Evolutionary conservation across 2,888 invertebrate species (phyloP), one percentile per base, ranked within the genome.

Genomic region (Litoditis marina): DNA sequence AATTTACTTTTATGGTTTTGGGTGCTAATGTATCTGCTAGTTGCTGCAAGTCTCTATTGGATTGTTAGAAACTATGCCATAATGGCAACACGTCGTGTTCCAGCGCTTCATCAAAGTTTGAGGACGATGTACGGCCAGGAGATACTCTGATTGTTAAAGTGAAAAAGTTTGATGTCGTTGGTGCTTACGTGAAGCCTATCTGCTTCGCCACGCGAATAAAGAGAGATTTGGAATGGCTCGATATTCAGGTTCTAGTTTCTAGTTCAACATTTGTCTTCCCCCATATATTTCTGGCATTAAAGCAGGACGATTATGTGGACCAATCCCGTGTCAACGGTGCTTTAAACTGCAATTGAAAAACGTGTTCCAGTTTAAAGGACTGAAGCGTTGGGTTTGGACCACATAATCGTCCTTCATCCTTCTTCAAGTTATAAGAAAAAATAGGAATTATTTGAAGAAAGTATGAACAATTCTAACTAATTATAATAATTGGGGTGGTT

Each of bases 181-280:
- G 63, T 6, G 63, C 47, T 25, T 42, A 32, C 16, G 52, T 63
- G 6, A 34, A 52, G 11, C 53, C 59, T n/a, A 19, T 63, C 5
- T 63, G 63, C 46, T 63, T 50, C 22, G 52, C 52, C 4, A 31
- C 22, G 8, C 25, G 63, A 16, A 42, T 63, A 25, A 51, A 46
- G 47, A 28, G 63, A 46, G 63, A 63, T 53, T 47, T 63, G 13
- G 32, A 32, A n/a, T 36, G 63, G 27, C 22, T 44, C 22, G 46
- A 59, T 31, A 16, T 47, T 32, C 42, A 49, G 51, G 63, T 63
- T 31, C 13, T 28, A n/a, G n/a, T n/a, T n/a, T n/a, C n/a, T n/a
- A n/a, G n/a, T n/a, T n/a, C n/a, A n/a, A n/a, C 36, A 13, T 36
- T 36, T 13, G 13, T 36, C 8, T 36, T 36, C 16, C 36, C 16